Evolutionary conservation across 2,888 invertebrate species (phyloP), one percentile per base, ranked within the genome.

Genomic region (Harpagoxenus sublaevis): DNA sequence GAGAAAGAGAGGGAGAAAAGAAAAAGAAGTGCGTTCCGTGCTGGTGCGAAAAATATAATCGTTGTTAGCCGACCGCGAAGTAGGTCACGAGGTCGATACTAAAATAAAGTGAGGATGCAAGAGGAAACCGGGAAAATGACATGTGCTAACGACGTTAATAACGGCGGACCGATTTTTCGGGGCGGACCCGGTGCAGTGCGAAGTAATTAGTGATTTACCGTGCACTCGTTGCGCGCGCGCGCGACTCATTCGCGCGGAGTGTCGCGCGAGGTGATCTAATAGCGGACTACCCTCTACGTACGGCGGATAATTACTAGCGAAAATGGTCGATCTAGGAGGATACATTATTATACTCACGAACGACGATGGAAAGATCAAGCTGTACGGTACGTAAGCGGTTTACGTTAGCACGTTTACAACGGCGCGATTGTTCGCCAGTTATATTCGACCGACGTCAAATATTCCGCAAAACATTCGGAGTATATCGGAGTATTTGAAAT

Each of bases 331-430:
- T 96, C 96, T 99, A 95, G 98, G 98, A 94, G 99, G 99, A 94
- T 99, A 99, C 96, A 98, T 99, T 95, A 98, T 99, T 95, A 98
- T 99, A 95, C 96, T 99, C 95, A 98, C 98, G 92, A 98, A 98
- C 96, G 98, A 98, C 94, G 98, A 98, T 95, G 98, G 98, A 95
- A 98, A 98, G 95, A 98, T 98, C 93, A 99, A 98, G 96, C 96
- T 99, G 90, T 99, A 98, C 95, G 99, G 98, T 98, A 95, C 95
- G 96, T 62, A 45, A 45, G 65, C 35, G 31, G 55, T 2, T 51
- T 53, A 51, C n/a, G 8, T 35, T 15, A 1, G 39, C 75, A 39
- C 39, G 35, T n/a, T 57, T 31, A 42, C 73, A n/a, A 42, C 39
- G 35, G 35, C 10, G 10, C 42, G 42, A 42, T 42, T 35, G 42